Evolutionary conservation across 1,140 invertebrate species (phyloP), one percentile per base, ranked within the genome.

Genomic region (Heliconius himera): DNA sequence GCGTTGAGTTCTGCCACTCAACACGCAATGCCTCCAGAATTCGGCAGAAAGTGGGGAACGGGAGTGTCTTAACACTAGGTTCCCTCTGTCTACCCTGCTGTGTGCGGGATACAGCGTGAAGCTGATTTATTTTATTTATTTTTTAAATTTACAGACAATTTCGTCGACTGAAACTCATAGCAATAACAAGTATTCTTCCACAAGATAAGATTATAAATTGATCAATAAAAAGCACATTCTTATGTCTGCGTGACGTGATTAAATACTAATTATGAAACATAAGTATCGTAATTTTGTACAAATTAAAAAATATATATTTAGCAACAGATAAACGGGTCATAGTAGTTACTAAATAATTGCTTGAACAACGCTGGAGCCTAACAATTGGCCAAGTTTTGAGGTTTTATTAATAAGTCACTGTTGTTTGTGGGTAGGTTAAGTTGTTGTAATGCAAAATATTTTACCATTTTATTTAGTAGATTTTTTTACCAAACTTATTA

Each of bases 281-380:
- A 78, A 78, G 29, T 70, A 79, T 75, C 49, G 66, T 75, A 66
- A 76, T 73, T 38, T 72, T 76, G 73, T 76, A 72, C 74, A 46
- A 70, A 79, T 79, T 79, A 70, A 79, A 54, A 66, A 26, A 29
- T 66, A 66, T 36, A 66, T 11, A 22, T 66, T 66, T 66, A 66
- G 60, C 60, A 66, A 66, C 60, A 26, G 60, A 66, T 66, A 66
- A 66, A 66, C 60, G 60, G 60, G 60, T 66, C 60, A 66, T 66
- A 29, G n/a, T 56, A 22, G 60, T 66, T 66, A 66, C 22, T 66
- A 66, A 66, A 66, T n/a, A 66, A 66, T 66, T 66, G 60, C 11
- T 29, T 3, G 22, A 26, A 66, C 75, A 22, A 70, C 75, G 54
- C 11, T 20, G 38, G 60, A 66, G 60, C 26, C 26, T 66, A 29